phyloP scores from a whole-genome alignment of 1,140 invertebrate species.

The Pseudomyrmex cubaensis region DNA sequence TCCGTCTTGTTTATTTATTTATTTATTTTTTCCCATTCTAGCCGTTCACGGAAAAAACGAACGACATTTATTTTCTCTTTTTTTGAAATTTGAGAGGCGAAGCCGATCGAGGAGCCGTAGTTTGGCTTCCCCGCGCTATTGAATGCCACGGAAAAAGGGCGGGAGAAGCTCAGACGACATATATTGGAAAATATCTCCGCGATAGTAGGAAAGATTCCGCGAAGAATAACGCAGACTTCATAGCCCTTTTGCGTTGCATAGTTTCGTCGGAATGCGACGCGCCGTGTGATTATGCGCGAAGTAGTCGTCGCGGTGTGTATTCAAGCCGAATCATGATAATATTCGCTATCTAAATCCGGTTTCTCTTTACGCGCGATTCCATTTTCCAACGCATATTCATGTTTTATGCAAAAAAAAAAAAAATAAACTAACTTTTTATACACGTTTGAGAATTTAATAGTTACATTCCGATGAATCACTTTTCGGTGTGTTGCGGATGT shows the following conservation, averaged over 20 bases:
- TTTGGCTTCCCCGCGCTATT: constrained; percentile 38
- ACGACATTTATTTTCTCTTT: constrained; percentile 59
- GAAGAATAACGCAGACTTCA: constrained; percentile 56
- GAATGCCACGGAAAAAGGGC: neutral
- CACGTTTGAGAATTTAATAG: neutral
- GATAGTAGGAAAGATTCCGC: constrained; percentile 44
- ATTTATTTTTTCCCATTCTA: constrained; percentile 33
- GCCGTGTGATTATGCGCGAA: constrained; percentile 23
- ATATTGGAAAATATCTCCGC: constrained; percentile 65
- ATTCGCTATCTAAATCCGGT: too few relatives aligned
- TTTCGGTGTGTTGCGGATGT: neutral
- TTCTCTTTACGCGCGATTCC: too few relatives aligned
- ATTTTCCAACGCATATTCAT: too few relatives aligned
- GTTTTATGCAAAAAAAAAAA: too few relatives aligned
- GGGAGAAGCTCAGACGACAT: constrained; percentile 18
- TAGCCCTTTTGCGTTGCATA: constrained; percentile 52
- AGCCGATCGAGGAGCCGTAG: constrained; percentile 35
- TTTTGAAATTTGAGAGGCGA: constrained; percentile 52
- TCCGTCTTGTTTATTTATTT: neutral
- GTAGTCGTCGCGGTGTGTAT: neutral
- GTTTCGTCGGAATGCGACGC: constrained; percentile 42
- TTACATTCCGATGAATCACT: neutral
- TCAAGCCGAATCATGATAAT: neutral
- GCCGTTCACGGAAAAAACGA: neutral
- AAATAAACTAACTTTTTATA: neutral